These are phyloP conservation scores for Falco cherrug DNA, from an alignment of 2,797 vertebrate species.

Conservation along the genomic window DNA sequence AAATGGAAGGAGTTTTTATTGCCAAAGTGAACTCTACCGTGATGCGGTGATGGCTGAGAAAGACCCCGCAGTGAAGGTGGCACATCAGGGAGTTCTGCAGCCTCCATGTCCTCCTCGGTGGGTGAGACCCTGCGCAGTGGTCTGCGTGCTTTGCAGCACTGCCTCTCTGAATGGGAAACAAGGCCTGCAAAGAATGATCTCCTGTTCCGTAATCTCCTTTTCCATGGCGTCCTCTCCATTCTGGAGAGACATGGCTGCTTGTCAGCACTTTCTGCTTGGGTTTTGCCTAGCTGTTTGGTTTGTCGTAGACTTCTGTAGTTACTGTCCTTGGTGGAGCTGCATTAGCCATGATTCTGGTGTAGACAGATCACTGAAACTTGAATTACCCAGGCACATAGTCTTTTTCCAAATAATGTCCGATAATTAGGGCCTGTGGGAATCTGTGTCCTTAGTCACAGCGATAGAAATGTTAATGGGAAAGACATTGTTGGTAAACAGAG, in stretches of 20 bases:
- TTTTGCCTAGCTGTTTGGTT: background rate
- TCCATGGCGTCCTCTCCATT: background rate
- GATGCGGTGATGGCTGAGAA: background rate
- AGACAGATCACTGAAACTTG: background rate
- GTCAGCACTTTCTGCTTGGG: background rate
- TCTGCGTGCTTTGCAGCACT: background rate
- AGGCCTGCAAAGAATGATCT: background rate
- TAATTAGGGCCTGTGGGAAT: slow-evolving; percentile 5
- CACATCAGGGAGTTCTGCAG: background rate
- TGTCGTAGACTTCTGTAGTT: background rate
- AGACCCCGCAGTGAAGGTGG: background rate
- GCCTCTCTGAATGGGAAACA: background rate
- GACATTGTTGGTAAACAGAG: background rate
- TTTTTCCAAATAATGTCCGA: background rate
- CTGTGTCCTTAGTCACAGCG: background rate
- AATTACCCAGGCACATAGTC: background rate
- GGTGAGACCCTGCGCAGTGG: background rate
- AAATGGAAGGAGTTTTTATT: slow-evolving; percentile 12
- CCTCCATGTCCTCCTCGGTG: rapidly evolving
- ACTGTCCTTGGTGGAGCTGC: background rate
- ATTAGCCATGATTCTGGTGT: background rate
- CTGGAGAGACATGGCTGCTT: background rate
- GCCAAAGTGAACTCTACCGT: slow-evolving; percentile 8
- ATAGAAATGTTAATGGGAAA: background rate
- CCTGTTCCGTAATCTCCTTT: background rate